Conservation (phyloP, 2,797 vertebrate genomes). For the Apogon hyalosoma region DNA sequence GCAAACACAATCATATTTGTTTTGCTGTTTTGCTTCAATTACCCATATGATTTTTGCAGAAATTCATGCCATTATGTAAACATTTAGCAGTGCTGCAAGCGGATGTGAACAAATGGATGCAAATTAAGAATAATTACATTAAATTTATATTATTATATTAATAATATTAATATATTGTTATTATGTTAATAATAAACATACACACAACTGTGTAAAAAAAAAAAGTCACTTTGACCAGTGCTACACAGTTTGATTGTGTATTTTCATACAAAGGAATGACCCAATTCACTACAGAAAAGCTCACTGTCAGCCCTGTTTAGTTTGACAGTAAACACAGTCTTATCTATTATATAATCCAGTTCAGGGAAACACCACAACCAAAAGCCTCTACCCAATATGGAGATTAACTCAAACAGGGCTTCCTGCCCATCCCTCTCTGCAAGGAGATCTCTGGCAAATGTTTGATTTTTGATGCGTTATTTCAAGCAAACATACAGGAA, state of each 20-base stretch:
- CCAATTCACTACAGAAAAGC: conserved; percentile 35
- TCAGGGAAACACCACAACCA: conserved; percentile 9
- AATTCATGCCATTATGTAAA: conserved; percentile 9
- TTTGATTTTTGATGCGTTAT: too few species aligned
- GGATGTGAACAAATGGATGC: conserved; percentile 19
- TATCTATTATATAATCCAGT: conserved; percentile 60
- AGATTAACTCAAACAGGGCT: not conserved
- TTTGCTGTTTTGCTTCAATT: conserved; percentile 1
- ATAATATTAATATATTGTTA: too few species aligned
- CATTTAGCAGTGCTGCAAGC: not conserved
- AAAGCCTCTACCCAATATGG: conserved; percentile 10
- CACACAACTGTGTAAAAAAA: not conserved
- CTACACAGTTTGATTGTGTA: conserved; percentile 17
- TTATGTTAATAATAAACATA: not conserved
- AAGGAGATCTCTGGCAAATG: too few species aligned
- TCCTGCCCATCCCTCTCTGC: too few species aligned
- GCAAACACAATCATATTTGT: conserved; percentile 20
- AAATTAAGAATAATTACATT: not conserved
- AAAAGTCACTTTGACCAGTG: not conserved
- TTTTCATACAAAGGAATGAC: conserved; percentile 38
- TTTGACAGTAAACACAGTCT: conserved; percentile 39
- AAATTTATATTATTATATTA: too few species aligned
- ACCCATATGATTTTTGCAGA: not conserved
- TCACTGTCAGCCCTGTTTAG: conserved; percentile 24
- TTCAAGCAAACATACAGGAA: too few species aligned